These are phyloP conservation scores for Cairina moschata DNA, from an alignment of 2,113 vertebrate genomes.

Conservation along the genomic window DNA sequence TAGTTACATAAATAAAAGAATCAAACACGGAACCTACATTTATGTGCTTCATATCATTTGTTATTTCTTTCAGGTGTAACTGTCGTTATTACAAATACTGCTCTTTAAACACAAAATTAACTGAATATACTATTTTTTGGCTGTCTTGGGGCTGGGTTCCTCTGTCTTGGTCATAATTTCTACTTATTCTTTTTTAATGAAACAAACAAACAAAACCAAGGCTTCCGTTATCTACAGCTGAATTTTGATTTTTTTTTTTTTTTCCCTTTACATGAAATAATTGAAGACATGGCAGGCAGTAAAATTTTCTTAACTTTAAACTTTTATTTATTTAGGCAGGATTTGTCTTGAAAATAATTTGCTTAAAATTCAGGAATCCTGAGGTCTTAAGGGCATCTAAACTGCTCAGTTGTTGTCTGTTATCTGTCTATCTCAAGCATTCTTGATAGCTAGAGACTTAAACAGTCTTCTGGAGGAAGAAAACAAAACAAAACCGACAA, in stretches of 20 bases:
- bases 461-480: background rate
- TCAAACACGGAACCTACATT: background rate
- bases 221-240: background rate
- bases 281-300: background rate
- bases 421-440: slow-evolving; percentile 29
- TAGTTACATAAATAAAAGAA: background rate
- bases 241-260: background rate
- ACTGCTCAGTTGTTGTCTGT: slow-evolving; percentile 14
- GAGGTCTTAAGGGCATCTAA: slow-evolving; percentile 31
- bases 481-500: slow-evolving; percentile 17
- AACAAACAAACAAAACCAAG: background rate
- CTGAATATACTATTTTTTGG: background rate
- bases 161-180: background rate
- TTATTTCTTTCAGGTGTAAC: background rate
- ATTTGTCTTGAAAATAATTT: slow-evolving; percentile 27
- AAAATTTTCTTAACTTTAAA: background rate
- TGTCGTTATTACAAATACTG: background rate
- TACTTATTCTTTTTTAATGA: background rate
- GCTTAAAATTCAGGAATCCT: background rate
- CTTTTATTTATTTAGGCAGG: background rate
- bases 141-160: background rate
- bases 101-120: background rate
- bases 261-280: background rate
- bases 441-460: slow-evolving; percentile 45
- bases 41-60: background rate